These are phyloP conservation scores for Pseudoatta argentina DNA, from an alignment of 1,140 invertebrate genomes.

Conservation along the genomic window DNA sequence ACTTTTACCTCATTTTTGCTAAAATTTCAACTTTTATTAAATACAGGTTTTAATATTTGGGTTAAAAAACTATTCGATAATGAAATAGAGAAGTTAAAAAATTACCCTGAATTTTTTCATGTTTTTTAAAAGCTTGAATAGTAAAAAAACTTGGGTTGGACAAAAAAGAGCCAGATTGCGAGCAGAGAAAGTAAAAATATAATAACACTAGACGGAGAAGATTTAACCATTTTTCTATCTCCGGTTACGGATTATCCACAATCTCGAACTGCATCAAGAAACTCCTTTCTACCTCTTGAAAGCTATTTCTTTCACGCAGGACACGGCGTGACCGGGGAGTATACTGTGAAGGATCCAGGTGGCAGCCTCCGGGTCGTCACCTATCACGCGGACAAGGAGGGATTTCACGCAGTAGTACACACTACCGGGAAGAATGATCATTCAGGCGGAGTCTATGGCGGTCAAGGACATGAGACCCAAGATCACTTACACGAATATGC, in stretches of 20 bases:
- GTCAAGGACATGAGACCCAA: conserved; percentile 62
- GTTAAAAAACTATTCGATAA: too few relatives aligned
- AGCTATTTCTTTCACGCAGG: conserved; percentile 74
- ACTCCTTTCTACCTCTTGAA: conserved; percentile 2
- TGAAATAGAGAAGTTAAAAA: too few relatives aligned
- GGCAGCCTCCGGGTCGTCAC: conserved; percentile 82
- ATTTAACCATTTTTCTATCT: not conserved
- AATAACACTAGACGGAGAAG: too few relatives aligned
- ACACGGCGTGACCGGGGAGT: conserved; percentile 88
- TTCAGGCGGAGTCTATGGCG: conserved; percentile 71
- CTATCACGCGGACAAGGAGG: conserved; percentile 82
- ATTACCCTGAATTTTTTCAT: too few relatives aligned
- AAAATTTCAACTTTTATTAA: too few relatives aligned
- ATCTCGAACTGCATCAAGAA: not conserved
- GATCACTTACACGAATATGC: conserved; percentile 56
- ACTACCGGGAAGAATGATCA: conserved; percentile 88
- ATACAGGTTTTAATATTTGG: too few relatives aligned
- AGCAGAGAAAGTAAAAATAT: too few relatives aligned
- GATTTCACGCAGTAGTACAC: conserved; percentile 89
- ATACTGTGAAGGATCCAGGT: conserved; percentile 89
- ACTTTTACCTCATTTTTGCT: too few relatives aligned
- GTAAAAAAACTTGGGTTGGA: too few relatives aligned
- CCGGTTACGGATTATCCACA: not conserved
- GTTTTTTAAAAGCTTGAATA: too few relatives aligned
- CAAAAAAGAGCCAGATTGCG: too few relatives aligned